phyloP scores from a whole-genome alignment of 2,888 invertebrate species.

The Leuctra nigra region DNA sequence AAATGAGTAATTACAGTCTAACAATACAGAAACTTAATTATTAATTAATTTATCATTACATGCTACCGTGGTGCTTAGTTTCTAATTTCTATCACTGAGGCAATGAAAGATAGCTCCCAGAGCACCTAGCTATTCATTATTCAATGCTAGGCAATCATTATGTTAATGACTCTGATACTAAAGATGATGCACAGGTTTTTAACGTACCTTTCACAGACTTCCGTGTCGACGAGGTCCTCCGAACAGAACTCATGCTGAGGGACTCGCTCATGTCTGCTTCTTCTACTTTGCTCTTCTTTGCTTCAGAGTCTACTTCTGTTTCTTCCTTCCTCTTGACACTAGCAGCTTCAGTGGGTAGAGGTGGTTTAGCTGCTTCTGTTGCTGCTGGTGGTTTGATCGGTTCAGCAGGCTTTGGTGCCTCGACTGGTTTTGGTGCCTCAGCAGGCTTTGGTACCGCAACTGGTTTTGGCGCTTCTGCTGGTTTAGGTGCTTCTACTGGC shows the following conservation, averaged over 20 bases:
- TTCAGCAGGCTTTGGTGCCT: not conserved
- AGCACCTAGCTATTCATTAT: not conserved
- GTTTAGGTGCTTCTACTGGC: conserved; percentile 33
- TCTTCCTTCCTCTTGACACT: conserved; percentile 11
- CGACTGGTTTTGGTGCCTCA: conserved; percentile 5
- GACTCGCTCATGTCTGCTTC: conserved; percentile 16
- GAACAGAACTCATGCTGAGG: conserved; percentile 7
- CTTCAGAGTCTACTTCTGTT: conserved; percentile 3
- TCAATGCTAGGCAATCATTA: not conserved
- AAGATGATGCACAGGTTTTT: too few species aligned
- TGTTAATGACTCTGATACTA: too few species aligned
- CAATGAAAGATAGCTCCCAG: too few species aligned
- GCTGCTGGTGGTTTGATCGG: not conserved
- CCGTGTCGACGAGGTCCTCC: not conserved
- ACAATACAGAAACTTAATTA: too few species aligned
- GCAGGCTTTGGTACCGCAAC: conserved; percentile 5
- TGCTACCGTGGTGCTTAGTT: too few species aligned
- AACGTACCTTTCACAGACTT: not conserved
- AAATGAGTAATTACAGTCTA: too few species aligned
- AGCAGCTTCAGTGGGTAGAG: not conserved
- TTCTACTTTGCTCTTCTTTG: conserved; percentile 20
- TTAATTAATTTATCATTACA: too few species aligned
- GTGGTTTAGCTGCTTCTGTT: conserved; percentile 10
- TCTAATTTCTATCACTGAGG: too few species aligned
- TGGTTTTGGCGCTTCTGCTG: conserved; percentile 29